Evolutionary conservation across 2,113 vertebrate genomes (phyloP), one percentile per base, ranked within the genome.

Genomic region (Lichenostomus cassidix): DNA sequence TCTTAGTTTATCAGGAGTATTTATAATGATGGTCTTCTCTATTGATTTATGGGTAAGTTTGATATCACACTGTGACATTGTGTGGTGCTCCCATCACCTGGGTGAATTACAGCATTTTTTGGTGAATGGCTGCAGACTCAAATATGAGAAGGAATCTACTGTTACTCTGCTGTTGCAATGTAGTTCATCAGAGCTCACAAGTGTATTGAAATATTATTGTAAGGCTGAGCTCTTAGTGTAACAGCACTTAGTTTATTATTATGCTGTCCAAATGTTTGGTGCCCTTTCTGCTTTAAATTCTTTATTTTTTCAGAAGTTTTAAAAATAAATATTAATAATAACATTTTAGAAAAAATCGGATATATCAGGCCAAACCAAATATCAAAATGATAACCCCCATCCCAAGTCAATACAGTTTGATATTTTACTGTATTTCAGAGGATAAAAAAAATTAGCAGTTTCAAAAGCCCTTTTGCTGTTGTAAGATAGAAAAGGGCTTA

Each of bases 311-410:
- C 19, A 46, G 42, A 50, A 73, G 15, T 15, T 7, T 71, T 89
- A 62, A 19, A 19, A 62, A 42, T 15, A 62, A 24, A 12, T 70
- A 35, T n/a, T 76, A 47, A 90, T 71, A 93, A 90, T 37, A 77
- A 63, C 33, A 58, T 2, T 63, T 58, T 9, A 59, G 21, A 42
- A 44, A 83, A 82, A 56, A 23, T 76, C 56, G n/a, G 10, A 47
- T 78, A 33, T 17, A 52, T 28, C 10, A 79, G 22, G 11, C 2
- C 3, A 64, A 88, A 33, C 2, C 7, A 53, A 56, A 52, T 56
- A 5, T n/a, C 41, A 46, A 80, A 62, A 50, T 8, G 1, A 28
- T 37, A 1, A 3, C 1, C 2, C 1, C 2, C 3, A 14, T 6
- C 1, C 3, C 5, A 62, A 9, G 42, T 59, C 9, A 75, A 33